Evolutionary conservation across 2,797 vertebrate species (phyloP).

Genomic region (Myotis vivesi): DNA sequence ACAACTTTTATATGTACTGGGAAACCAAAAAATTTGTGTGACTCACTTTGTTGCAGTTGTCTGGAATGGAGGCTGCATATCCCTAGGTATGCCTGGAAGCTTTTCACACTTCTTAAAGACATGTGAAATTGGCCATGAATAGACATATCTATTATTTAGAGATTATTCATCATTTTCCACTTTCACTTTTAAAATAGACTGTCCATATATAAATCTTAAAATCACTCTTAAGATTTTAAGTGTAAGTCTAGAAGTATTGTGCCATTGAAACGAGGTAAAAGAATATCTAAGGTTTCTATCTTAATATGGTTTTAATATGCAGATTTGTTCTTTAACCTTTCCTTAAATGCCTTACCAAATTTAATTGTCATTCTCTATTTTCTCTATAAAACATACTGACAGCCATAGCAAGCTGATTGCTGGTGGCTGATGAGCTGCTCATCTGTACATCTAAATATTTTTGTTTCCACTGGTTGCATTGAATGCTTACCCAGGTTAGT

Average conservation of each 20-base stretch:
- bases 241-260: background rate
- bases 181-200: constrained; percentile 47
- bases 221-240: background rate
- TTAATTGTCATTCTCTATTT: background rate
- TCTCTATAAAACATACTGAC: background rate
- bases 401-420: background rate
- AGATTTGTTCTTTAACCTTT: background rate
- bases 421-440: background rate
- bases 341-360: background rate
- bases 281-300: background rate
- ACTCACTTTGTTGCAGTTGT: background rate
- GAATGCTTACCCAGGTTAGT: background rate
- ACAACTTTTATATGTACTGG: background rate
- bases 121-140: background rate
- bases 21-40: background rate
- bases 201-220: background rate
- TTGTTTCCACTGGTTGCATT: background rate
- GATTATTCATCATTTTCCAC: background rate
- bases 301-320: background rate
- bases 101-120: background rate
- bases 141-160: background rate
- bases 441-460: background rate
- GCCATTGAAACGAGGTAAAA: background rate
- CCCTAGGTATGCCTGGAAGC: background rate
- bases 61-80: background rate